Conservation (phyloP, 2,113 vertebrate species). For the Eulemur rufifrons region DNA sequence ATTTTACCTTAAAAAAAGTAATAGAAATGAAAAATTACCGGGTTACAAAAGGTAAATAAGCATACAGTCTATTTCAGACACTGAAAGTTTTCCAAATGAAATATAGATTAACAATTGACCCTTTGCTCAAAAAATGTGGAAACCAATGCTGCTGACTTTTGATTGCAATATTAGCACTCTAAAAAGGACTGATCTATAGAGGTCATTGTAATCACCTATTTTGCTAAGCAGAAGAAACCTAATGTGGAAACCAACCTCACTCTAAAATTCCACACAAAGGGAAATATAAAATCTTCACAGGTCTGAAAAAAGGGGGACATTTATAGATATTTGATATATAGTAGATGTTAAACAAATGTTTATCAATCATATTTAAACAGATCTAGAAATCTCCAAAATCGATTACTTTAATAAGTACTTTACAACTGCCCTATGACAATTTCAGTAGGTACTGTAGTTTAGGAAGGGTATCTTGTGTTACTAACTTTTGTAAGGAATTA, state of each 20-base stretch:
- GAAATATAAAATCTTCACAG: neutral
- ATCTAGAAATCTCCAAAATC: slow-evolving; percentile 12
- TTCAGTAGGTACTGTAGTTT: neutral
- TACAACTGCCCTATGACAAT: neutral
- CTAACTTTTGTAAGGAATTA: neutral
- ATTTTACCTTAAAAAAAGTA: slow-evolving; percentile 14
- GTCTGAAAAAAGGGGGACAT: neutral
- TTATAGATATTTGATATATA: neutral
- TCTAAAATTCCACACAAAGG: slow-evolving; percentile 22
- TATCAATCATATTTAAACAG: neutral
- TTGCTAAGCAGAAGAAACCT: neutral
- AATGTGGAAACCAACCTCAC: neutral
- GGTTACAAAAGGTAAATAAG: neutral
- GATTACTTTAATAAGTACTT: neutral
- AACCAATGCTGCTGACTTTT: neutral
- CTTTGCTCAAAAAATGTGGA: neutral
- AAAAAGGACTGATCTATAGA: neutral
- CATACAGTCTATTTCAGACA: no score
- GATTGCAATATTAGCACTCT: neutral
- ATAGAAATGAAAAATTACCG: neutral
- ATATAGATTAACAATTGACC: neutral
- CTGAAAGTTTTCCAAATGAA: neutral
- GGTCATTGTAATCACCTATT: neutral
- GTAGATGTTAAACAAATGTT: neutral
- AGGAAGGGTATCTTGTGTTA: neutral